Evolutionary conservation across 2,888 invertebrate species (phyloP).

Genomic region (Scrobipalpa atriplicella): DNA sequence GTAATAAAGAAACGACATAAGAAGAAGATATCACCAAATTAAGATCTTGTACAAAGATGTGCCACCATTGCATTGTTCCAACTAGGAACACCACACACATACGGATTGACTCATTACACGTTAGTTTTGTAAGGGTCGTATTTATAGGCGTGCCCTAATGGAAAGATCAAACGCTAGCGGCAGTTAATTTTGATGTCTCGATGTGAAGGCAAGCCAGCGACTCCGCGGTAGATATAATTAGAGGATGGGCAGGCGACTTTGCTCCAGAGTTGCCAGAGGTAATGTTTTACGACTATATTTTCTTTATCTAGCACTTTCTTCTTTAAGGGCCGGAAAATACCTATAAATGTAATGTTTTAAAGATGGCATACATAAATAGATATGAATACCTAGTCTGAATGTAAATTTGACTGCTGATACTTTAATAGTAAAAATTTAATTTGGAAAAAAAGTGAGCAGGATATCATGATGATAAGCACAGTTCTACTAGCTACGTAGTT

Average conservation of each 20-base stretch:
- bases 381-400: too few relatives aligned
- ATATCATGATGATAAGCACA: too few relatives aligned
- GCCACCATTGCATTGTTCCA: neutral
- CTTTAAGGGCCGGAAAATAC: too few relatives aligned
- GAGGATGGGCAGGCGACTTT: conserved; percentile 67
- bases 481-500: too few relatives aligned
- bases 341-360: too few relatives aligned
- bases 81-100: neutral
- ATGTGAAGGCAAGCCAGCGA: conserved; percentile 71
- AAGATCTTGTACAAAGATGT: neutral
- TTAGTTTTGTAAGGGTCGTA: conserved; percentile 67
- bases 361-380: too few relatives aligned
- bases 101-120: conserved; percentile 67
- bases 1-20: too few relatives aligned
- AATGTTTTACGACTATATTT: too few relatives aligned
- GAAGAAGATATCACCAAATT: neutral
- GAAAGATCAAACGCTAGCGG: conserved; percentile 79
- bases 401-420: too few relatives aligned
- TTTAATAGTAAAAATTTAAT: too few relatives aligned
- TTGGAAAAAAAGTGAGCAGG: too few relatives aligned
- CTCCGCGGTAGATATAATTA: conserved; percentile 78
- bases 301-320: neutral
- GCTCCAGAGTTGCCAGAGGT: conserved; percentile 41
- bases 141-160: conserved; percentile 77
- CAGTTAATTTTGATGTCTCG: conserved; percentile 81